Evolutionary conservation across 2,113 vertebrate species (phyloP).

Genomic region (Plotosus lineatus): DNA sequence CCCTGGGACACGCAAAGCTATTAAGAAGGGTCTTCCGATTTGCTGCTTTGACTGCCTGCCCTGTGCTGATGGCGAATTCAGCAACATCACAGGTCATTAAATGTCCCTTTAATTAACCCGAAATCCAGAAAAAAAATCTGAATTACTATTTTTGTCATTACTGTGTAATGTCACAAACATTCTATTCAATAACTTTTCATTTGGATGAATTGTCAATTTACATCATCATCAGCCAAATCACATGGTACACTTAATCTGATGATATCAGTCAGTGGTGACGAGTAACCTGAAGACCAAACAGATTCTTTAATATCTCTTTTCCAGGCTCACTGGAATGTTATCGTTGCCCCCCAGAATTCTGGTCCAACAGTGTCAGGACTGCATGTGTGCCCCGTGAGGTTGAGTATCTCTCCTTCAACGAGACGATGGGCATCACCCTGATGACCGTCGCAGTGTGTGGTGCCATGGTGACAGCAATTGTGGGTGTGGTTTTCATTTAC

Average conservation of each 20-base stretch:
- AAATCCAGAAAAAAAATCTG: background rate
- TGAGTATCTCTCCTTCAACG: slow-evolving; percentile 60
- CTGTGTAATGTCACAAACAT: background rate
- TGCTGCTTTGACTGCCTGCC: slow-evolving; percentile 79
- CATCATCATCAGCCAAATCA: too few relatives aligned
- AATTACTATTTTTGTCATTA: background rate
- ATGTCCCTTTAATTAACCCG: background rate
- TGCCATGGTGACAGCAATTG: slow-evolving; percentile 61
- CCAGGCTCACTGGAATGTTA: slow-evolving; percentile 67
- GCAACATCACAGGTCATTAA: slow-evolving; percentile 66
- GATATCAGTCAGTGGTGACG: background rate
- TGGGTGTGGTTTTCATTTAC: slow-evolving; percentile 66
- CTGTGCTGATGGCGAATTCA: slow-evolving; percentile 75
- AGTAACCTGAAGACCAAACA: background rate
- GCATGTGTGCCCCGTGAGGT: slow-evolving; percentile 54
- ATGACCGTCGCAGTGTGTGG: slow-evolving; percentile 62
- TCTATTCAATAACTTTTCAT: background rate
- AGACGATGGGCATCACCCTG: slow-evolving; percentile 59
- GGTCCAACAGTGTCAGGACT: slow-evolving; percentile 61
- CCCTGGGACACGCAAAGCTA: slow-evolving; percentile 68
- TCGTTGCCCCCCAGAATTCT: slow-evolving; percentile 57
- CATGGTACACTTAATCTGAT: background rate
- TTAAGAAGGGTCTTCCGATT: slow-evolving; percentile 69
- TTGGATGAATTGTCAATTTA: background rate
- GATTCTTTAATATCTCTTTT: background rate